Conservation (phyloP, 2,113 vertebrate genomes). For the Chrysemys picta region DNA sequence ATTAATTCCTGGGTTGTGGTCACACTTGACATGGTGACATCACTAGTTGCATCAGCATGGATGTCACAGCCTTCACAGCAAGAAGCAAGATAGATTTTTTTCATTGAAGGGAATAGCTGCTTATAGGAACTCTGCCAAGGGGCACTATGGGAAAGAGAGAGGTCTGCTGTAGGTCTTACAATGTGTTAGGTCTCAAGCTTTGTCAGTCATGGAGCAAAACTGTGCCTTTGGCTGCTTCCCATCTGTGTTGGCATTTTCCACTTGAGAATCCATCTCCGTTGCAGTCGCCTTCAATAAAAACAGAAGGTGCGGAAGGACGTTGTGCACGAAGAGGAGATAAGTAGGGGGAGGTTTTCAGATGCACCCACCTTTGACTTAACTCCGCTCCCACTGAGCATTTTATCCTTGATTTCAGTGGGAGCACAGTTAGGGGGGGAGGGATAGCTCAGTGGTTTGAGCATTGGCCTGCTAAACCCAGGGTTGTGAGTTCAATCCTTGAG, state of each 20-base stretch:
- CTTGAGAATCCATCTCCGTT: neutral
- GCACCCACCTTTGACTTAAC: neutral
- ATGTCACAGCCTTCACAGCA: neutral
- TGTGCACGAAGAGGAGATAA: neutral
- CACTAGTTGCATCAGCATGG: neutral
- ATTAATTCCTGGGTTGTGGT: neutral
- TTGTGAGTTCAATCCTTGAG: no score
- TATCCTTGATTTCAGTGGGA: neutral
- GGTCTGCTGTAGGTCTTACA: neutral
- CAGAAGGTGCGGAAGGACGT: no score
- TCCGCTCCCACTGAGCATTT: neutral
- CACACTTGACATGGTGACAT: neutral
- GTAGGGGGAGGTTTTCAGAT: neutral
- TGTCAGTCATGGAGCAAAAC: neutral
- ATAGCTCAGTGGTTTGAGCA: no score
- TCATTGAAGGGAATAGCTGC: neutral
- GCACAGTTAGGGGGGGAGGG: no score
- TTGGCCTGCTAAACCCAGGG: no score
- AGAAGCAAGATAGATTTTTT: neutral
- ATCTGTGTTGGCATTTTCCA: neutral
- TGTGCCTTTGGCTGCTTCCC: neutral
- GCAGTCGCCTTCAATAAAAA: no score
- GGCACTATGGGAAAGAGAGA: neutral
- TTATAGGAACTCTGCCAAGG: neutral
- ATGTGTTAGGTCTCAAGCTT: neutral